A percentile compares a stretch with the other conserved stretches of the same genome.
These are phyloP conservation scores for Drosophila subobscura DNA, from an alignment of 1,140 invertebrate genomes.

Conservation along the genomic window DNA sequence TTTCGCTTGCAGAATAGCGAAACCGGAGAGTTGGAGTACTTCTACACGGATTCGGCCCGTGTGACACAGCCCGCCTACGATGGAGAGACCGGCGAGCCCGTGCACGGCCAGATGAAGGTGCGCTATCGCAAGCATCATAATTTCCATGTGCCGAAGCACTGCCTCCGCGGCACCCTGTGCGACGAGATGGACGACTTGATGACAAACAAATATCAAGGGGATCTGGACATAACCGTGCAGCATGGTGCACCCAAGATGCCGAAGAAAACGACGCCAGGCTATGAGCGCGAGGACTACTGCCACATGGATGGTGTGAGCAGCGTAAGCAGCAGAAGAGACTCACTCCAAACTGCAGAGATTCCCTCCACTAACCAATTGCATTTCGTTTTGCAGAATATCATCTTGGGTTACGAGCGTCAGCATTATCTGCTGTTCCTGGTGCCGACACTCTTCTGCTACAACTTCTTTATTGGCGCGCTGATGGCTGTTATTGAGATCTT, in stretches of 20 bases:
- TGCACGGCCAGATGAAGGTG: constrained; percentile 70
- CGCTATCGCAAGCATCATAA: constrained; percentile 73
- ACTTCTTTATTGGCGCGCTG: constrained; percentile 65
- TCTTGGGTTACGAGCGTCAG: constrained; percentile 73
- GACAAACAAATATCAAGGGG: constrained; percentile 52
- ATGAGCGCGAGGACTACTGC: constrained; percentile 71
- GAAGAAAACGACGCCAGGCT: constrained; percentile 56
- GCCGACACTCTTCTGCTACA: constrained; percentile 83
- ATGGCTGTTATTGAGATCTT: constrained; percentile 79
- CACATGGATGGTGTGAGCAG: constrained; percentile 77
- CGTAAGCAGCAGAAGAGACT: constrained; percentile 39
- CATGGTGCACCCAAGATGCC: constrained; percentile 33
- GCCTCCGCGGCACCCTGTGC: constrained; percentile 56
- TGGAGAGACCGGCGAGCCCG: constrained; percentile 74
- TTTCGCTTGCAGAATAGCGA: constrained; percentile 65
- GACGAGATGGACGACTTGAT: constrained; percentile 66
- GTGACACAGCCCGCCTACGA: constrained; percentile 63
- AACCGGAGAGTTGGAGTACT: constrained; percentile 77
- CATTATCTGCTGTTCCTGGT: constrained; percentile 75
- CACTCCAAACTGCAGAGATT: not conserved
- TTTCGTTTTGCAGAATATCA: constrained; percentile 67
- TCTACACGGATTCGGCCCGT: constrained; percentile 60
- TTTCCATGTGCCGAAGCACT: constrained; percentile 72
- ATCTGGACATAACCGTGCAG: constrained; percentile 49
- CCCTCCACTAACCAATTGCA: too few species aligned